Evolutionary conservation across 2,888 invertebrate species (phyloP), one percentile per base, ranked within the genome.

Genomic region (Pandemis heparana): DNA sequence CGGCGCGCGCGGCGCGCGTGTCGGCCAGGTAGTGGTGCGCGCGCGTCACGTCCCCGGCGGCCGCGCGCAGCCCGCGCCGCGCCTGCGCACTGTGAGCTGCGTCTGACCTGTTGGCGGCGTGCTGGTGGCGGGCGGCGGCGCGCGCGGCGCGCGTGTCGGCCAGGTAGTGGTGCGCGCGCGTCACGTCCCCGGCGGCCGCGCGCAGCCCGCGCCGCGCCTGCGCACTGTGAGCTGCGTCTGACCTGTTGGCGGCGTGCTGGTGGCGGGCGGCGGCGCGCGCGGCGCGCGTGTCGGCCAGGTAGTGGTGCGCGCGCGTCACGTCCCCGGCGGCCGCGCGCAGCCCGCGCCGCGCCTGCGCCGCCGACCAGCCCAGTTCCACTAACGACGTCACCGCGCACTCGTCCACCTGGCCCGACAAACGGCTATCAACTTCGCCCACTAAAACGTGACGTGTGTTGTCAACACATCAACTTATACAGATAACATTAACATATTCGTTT

Each of bases 181-280:
- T 18, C 43, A 63, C 64, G 64, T 74, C 70, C 1, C 68, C 63
- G 23, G 16, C 56, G 43, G 3, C 96, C 96, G 64, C 70, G 0
- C 92, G 92, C 76, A 98, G 90, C 0, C 96, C 97, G 32, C 96
- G 88, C n/a, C 97, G 95, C 0, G 97, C 96, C 82, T 97, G 97
- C 4, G 94, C 92, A 32, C 23, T 32, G 23, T 2, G 23, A 32
- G 23, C n/a, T n/a, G 12, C 48, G n/a, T n/a, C 53, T 48, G 48
- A 53, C 53, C 53, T 53, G 53, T 48, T 7, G 7, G 53, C 53
- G 48, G 48, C 48, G 48, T 53, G 53, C 18, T 53, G 89, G 18
- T 70, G 6, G 7, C 74, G 67, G 56, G 67, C 53, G 56, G 0
- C 81, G 79, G 74, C 95, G 96, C n/a, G 82, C 83, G 67, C 95